phyloP scores from a whole-genome alignment of 1,140 invertebrate genomes.

The Neodiprion virginianus region DNA sequence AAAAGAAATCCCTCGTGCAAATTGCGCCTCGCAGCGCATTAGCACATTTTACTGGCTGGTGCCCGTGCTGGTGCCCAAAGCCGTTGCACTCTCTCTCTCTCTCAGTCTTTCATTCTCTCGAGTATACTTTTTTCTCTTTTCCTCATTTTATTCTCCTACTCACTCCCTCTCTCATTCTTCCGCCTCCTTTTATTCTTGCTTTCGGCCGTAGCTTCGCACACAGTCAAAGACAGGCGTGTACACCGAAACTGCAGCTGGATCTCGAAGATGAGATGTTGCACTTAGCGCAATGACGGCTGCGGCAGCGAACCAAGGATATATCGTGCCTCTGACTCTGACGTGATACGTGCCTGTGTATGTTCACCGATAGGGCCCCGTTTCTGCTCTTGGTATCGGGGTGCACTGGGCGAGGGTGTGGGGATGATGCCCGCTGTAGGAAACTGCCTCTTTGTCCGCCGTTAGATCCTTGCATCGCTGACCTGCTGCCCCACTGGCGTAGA shows the following conservation, averaged over 20 bases:
- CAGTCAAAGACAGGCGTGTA: not conserved
- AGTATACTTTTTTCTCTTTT: conserved; percentile 14
- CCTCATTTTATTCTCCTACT: conserved; percentile 20
- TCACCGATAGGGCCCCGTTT: not conserved
- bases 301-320: not conserved
- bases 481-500: conserved; percentile 36
- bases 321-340: conserved; percentile 5
- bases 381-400: not conserved
- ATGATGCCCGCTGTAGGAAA: conserved; percentile 16
- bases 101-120: conserved; percentile 18
- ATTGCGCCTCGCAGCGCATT: too few species aligned
- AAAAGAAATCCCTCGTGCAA: too few species aligned
- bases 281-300: conserved; percentile 6
- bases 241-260: conserved; percentile 14
- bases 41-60: too few species aligned
- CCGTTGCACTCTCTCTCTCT: conserved; percentile 7
- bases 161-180: conserved; percentile 7
- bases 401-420: not conserved
- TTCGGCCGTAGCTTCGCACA: conserved; percentile 13
- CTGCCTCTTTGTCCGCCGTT: conserved; percentile 42
- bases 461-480: conserved; percentile 41
- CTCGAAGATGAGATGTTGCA: not conserved
- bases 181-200: conserved; percentile 2
- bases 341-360: not conserved
- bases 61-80: too few species aligned